These are phyloP conservation scores for Apocheima hispidaria DNA, from an alignment of 2,888 invertebrate species.

Conservation along the genomic window DNA sequence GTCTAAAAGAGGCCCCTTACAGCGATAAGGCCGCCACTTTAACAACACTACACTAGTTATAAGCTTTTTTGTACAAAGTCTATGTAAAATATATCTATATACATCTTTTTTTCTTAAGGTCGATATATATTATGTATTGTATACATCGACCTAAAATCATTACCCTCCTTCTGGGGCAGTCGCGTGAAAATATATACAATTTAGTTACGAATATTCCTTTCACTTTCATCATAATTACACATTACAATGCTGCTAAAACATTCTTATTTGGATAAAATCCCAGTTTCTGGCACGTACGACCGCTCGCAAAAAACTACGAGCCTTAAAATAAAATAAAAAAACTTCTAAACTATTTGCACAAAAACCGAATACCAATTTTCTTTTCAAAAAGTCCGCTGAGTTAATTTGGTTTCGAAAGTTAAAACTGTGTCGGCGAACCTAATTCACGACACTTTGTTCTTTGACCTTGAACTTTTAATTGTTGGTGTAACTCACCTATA, in stretches of 20 bases:
- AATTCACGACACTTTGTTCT: constrained; percentile 16
- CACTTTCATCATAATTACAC: background rate
- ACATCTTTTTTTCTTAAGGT: too few relatives aligned
- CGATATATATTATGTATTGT: too few relatives aligned
- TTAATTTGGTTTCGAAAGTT: constrained; percentile 21
- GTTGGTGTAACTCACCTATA: constrained; percentile 1
- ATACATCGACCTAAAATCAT: too few relatives aligned
- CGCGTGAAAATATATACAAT: too few relatives aligned
- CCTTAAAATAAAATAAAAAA: background rate
- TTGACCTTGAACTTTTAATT: constrained; percentile 17
- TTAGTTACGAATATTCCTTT: background rate
- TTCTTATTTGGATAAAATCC: background rate
- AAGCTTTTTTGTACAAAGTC: too few relatives aligned
- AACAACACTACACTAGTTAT: too few relatives aligned
- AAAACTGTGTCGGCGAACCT: constrained; percentile 18
- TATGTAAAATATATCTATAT: too few relatives aligned
- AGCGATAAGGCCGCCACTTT: too few relatives aligned
- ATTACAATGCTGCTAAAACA: too few relatives aligned
- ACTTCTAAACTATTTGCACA: constrained; percentile 1
- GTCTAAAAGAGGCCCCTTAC: too few relatives aligned
- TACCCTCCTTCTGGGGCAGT: too few relatives aligned
- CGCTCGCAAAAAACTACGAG: too few relatives aligned
- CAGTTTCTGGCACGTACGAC: background rate
- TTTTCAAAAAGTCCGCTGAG: constrained; percentile 1
- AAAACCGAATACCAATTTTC: constrained; percentile 11